Base-by-base conservation (phyloP, 2,797 vertebrate genomes). In the Apodemus agrarius region DNA sequence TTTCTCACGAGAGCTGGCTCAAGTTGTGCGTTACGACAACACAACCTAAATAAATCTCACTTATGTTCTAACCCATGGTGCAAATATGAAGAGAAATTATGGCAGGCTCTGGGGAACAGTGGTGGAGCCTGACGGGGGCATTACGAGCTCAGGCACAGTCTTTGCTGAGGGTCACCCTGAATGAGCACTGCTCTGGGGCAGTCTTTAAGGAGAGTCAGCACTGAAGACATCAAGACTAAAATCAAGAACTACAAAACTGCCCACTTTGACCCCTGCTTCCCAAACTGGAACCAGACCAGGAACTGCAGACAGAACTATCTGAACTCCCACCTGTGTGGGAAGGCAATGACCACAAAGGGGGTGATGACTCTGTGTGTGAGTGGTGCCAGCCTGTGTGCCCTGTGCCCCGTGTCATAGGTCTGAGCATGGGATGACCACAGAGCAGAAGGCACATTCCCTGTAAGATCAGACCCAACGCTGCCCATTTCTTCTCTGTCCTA, bases 231-330 rank as follows among this genome's bases (percentile, higher is more conserved):
- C 69, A 94, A 99, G 84, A 24, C 94, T 40, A 99, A 99, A 97
- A 98, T 99, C 43, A 96, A 99, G 85, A 99, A 98, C 13, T 99
- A 99, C 94, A 98, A 98, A 95, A 99, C 99, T 0, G 99, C 99
- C 49, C 99, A 99, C 0, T 99, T 99, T 82, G 99, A 99, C 49
- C 98, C 99, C 96, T 98, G 99, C 37, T 99, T 99, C 97, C 99
- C 99, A 57, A 99, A 99, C 98, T 98, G 98, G 97, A 99, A 99
- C 98, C 99, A 99, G 98, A 99, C 99, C 81, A 99, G 97, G 94
- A 99, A 99, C 98, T 99, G 99, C 98, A 99, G 98, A 99, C 98
- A 99, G 98, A 99, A 99, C 97, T 99, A 99, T 69, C 78, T 99
- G 96, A 99, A 99, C 97, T 99, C 97, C 85, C 97, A 99, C 93